These are phyloP conservation scores for Chloroceryle amazona DNA, from an alignment of 2,797 vertebrate genomes.

Conservation along the genomic window DNA sequence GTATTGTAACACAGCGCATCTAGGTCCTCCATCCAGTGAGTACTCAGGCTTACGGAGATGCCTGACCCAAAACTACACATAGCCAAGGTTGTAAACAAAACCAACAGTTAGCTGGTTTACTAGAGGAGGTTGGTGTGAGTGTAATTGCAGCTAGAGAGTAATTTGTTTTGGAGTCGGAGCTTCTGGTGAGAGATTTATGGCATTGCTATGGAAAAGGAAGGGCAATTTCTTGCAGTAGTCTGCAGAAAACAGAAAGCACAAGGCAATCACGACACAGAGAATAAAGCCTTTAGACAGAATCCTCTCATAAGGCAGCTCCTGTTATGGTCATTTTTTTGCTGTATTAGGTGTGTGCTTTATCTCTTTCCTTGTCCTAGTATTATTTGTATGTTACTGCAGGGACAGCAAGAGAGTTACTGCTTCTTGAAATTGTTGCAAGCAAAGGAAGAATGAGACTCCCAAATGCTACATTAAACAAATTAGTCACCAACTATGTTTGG, in stretches of 20 bases:
- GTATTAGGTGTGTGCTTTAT: not conserved
- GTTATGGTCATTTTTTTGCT: not conserved
- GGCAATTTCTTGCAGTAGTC: not conserved
- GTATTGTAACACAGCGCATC: not conserved
- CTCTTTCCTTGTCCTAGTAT: not conserved
- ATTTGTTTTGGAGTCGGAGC: not conserved
- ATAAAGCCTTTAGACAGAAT: not conserved
- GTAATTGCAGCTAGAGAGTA: not conserved
- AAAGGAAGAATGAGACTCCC: not conserved
- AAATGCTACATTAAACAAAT: not conserved
- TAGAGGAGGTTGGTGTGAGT: not conserved
- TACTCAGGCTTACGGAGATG: not conserved
- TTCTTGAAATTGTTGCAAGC: not conserved
- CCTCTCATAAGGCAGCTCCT: not conserved
- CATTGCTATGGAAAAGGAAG: not conserved
- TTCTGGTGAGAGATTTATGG: constrained; percentile 15
- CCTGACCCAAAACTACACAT: not conserved
- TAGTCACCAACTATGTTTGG: not conserved
- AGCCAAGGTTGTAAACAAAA: not conserved
- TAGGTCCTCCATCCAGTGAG: not conserved
- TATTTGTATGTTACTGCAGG: not conserved
- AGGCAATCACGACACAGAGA: not conserved
- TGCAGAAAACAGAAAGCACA: not conserved
- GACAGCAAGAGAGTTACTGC: not conserved
- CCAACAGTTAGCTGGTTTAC: not conserved